Base-by-base conservation (phyloP, 2,888 invertebrate genomes). In the Luffia ferchaultella region DNA sequence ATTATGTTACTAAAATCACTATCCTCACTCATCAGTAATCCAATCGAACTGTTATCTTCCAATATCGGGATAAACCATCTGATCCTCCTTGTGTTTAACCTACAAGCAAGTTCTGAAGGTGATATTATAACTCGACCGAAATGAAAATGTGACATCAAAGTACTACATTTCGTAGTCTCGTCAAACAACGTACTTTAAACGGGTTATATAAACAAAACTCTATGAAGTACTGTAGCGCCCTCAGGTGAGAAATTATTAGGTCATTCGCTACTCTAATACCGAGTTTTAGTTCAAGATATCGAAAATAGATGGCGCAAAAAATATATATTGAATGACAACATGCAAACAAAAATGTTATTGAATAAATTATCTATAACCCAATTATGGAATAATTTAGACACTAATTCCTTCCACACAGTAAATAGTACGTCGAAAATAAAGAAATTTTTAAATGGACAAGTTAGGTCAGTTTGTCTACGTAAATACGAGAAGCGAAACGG, bases 31-130 rank as follows among this genome's bases (percentile, higher is more conserved):
- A n/a, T n/a, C n/a, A n/a, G n/a, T n/a, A n/a, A n/a, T n/a, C n/a
- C n/a, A n/a, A n/a, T n/a, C n/a, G n/a, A n/a, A n/a, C n/a, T n/a
- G n/a, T n/a, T n/a, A n/a, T n/a, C n/a, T n/a, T n/a, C n/a, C n/a
- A n/a, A n/a, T n/a, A n/a, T n/a, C n/a, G n/a, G n/a, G 30, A 30
- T 30, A 30, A 30, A 30, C 5, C 30, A 30, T 30, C 30, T 30
- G 30, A 12, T 30, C 30, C 30, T 7, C 3, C 30, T 72, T 73
- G 72, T 75, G 75, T 83, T 79, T 83, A 82, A 83, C 83, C 83
- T 83, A 83, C 83, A 83, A 80, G 77, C 79, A 73, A 71, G 69
- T 64, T 80, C 79, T 83, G 83, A 83, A 83, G 83, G 83, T 83
- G 83, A 83, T 82, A 82, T 79, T 83, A 79, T 79, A 66, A 78